Percentiles rank a stretch among this genome's conserved stretches.
phyloP scores from a whole-genome alignment of 2,797 vertebrate genomes.

The Dipus sagitta region DNA sequence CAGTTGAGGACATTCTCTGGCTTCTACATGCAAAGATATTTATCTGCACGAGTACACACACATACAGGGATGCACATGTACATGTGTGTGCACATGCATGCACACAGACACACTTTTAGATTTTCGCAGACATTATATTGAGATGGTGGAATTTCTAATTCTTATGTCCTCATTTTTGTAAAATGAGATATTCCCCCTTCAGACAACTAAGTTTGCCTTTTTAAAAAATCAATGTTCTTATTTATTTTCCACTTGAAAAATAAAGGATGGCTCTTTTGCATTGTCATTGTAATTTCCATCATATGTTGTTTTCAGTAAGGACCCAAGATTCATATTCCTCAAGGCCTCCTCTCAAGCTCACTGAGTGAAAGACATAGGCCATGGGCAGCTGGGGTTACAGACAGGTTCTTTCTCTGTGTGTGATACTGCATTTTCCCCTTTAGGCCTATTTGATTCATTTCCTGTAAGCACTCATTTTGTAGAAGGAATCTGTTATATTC shows the following conservation, averaged over 20 bases:
- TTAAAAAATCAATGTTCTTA: not conserved
- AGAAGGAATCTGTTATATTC: not conserved
- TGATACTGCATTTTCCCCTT: not conserved
- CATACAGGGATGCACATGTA: not conserved
- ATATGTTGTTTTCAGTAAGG: not conserved
- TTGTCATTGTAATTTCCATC: not conserved
- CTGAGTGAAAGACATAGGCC: accelerated
- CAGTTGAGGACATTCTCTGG: not conserved
- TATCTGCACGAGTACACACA: not conserved
- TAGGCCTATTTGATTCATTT: not conserved
- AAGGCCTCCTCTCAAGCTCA: accelerated
- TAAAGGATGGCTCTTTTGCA: not conserved
- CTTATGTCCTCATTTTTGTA: not conserved
- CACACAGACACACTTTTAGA: not conserved
- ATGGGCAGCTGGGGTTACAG: not conserved
- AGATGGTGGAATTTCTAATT: not conserved
- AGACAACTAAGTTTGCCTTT: not conserved
- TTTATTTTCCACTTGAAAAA: not conserved
- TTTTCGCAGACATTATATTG: not conserved
- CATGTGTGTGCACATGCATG: not conserved
- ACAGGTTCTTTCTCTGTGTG: not conserved
- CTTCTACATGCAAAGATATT: no score
- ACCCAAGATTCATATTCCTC: not conserved
- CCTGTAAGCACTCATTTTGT: not conserved
- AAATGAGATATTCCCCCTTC: not conserved